Conservation (phyloP, 2,888 invertebrate species). For the Trilocha varians region DNA sequence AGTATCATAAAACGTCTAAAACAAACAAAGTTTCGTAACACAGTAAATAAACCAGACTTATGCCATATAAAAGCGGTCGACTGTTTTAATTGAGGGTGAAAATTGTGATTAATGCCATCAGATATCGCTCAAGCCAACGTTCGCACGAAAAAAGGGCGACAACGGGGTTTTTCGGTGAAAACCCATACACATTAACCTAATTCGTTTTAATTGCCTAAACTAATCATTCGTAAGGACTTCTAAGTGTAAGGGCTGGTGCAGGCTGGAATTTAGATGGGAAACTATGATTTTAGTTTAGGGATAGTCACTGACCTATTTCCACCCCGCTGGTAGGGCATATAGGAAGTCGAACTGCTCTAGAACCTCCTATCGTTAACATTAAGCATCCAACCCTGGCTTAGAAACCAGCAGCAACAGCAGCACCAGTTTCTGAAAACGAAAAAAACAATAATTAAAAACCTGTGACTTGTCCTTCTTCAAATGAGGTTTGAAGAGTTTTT, state of each 20-base stretch:
- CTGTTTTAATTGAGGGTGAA: constrained; percentile 68
- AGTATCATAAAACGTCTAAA: constrained; percentile 48
- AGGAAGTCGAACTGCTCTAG: too few species aligned
- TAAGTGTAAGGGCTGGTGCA: constrained; percentile 25
- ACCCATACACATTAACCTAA: constrained; percentile 70
- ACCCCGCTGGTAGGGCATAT: too few species aligned
- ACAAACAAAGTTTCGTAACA: constrained; percentile 46
- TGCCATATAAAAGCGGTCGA: constrained; percentile 26
- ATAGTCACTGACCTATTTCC: too few species aligned
- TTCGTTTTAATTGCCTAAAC: constrained; percentile 67
- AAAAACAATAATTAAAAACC: too few species aligned
- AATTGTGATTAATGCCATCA: constrained; percentile 69
- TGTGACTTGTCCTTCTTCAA: too few species aligned
- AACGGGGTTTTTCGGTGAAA: constrained; percentile 48
- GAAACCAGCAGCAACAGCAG: too few species aligned
- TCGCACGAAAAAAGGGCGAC: constrained; percentile 40
- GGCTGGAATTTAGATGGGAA: background rate
- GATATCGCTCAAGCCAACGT: constrained; percentile 51
- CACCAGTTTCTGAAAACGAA: too few species aligned
- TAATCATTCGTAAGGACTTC: constrained; percentile 63
- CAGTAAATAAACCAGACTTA: constrained; percentile 38
- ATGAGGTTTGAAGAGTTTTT: too few species aligned
- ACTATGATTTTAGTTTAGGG: too few species aligned
- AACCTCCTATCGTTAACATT: too few species aligned
- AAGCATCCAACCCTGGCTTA: too few species aligned